Conservation (phyloP, 2,888 invertebrate genomes). For the Pseudanteris insignis region DNA sequence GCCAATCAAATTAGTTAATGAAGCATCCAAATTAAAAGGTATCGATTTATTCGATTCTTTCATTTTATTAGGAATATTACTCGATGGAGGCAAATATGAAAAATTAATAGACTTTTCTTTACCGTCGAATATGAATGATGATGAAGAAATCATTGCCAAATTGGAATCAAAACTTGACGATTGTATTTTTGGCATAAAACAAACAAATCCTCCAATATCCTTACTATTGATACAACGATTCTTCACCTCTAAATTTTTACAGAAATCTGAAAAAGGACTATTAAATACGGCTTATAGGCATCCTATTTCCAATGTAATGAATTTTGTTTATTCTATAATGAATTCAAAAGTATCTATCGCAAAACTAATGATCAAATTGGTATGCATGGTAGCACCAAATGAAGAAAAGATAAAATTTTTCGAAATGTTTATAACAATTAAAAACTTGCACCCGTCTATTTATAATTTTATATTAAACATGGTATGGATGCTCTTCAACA, state of each 20-base stretch:
- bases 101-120: conserved; percentile 49
- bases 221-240: conserved; percentile 35
- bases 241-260: conserved; percentile 30
- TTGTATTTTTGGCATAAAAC: not conserved
- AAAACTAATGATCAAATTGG: conserved; percentile 57
- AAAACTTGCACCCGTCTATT: conserved; percentile 51
- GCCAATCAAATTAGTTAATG: conserved; percentile 50
- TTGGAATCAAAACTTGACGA: not conserved
- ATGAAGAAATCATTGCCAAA: not conserved
- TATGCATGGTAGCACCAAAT: conserved; percentile 45
- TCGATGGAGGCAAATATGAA: conserved; percentile 46
- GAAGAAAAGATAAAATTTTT: conserved; percentile 42
- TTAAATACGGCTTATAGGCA: conserved; percentile 34
- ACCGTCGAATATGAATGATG: conserved; percentile 26
- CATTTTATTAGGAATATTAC: conserved; percentile 47
- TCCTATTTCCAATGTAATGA: conserved; percentile 34
- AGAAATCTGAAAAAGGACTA: not conserved
- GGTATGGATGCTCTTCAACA: conserved; percentile 41
- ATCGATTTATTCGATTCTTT: conserved; percentile 1
- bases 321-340: conserved; percentile 47
- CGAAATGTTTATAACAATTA: conserved; percentile 39
- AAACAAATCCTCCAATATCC: conserved; percentile 54
- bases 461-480: conserved; percentile 48
- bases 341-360: conserved; percentile 51
- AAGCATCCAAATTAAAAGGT: conserved; percentile 4